Conservation (phyloP, 2,888 invertebrate species). For the Ennomos erosarius region DNA sequence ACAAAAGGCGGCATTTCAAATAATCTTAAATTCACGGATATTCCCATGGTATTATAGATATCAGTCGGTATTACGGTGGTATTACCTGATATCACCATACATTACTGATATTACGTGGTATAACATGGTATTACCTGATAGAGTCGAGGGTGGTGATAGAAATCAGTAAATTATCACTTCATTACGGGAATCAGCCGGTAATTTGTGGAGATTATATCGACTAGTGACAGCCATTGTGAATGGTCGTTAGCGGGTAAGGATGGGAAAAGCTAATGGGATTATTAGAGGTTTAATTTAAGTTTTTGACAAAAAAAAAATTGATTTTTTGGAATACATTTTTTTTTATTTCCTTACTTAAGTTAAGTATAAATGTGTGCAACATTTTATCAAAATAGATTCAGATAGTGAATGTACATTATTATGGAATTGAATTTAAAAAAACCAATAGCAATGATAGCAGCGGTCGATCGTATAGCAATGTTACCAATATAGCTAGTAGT, state of each 20-base stretch:
- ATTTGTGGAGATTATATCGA: conserved; percentile 13
- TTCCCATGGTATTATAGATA: background rate
- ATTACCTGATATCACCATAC: too few species aligned
- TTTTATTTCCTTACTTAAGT: too few species aligned
- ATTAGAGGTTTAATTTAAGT: too few species aligned
- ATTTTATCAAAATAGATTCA: too few species aligned
- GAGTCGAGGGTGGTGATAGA: background rate
- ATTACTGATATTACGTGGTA: conserved; percentile 1
- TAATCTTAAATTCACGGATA: background rate
- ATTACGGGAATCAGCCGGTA: conserved; percentile 8
- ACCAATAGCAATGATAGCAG: too few species aligned
- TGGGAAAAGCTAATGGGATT: background rate
- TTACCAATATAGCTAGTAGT: too few species aligned
- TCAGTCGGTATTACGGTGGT: background rate
- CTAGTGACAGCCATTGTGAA: conserved; percentile 1
- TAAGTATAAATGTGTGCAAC: too few species aligned
- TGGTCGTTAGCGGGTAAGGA: background rate
- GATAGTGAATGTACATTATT: too few species aligned
- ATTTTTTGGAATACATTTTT: too few species aligned
- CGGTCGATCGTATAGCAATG: too few species aligned
- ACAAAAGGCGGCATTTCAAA: background rate
- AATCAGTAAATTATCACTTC: conserved; percentile 24
- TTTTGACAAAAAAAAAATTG: too few species aligned
- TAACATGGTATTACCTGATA: background rate
- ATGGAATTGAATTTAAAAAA: too few species aligned